phyloP scores from a whole-genome alignment of 53 echinoderm and acorn worm genomes.

The Mesocentrotus franciscanus region DNA sequence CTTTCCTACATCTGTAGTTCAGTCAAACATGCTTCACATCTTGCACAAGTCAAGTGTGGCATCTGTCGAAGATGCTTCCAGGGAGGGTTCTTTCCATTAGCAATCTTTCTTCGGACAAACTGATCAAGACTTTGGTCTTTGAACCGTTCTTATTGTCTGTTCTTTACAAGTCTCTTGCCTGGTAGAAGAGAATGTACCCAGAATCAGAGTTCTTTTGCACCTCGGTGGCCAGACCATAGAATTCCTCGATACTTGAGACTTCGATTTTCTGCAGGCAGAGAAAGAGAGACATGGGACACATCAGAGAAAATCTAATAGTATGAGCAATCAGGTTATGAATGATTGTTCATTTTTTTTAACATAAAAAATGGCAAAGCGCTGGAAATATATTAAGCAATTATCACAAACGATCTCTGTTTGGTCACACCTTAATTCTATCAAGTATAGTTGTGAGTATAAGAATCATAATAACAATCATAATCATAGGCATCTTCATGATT shows the following conservation, averaged over 20 bases:
- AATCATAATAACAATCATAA: not conserved
- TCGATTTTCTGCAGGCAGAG: slow-evolving; percentile 91
- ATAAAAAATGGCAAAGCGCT: too few species aligned
- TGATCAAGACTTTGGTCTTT: slow-evolving; percentile 12
- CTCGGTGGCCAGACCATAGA: slow-evolving; percentile 97
- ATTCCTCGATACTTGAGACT: slow-evolving; percentile 94
- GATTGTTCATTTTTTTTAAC: too few species aligned
- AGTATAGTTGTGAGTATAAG: too few species aligned
- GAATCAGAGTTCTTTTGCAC: slow-evolving; percentile 98
- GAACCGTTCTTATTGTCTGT: slow-evolving; percentile 26
- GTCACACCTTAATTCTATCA: too few species aligned
- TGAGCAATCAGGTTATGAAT: too few species aligned
- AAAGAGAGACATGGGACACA: not conserved
- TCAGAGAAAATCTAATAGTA: not conserved
- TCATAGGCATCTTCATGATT: not conserved
- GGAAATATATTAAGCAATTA: too few species aligned
- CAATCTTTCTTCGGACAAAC: not conserved
- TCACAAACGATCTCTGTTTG: too few species aligned
- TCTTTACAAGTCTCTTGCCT: slow-evolving; percentile 80
- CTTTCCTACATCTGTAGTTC: not conserved
- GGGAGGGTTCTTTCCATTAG: not conserved
- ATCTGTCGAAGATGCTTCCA: not conserved
- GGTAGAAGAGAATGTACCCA: slow-evolving; percentile 97
- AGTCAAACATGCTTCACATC: not conserved
- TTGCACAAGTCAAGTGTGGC: not conserved